Conservation (phyloP, 2,797 vertebrate genomes). For the Notolabrus celidotus region DNA sequence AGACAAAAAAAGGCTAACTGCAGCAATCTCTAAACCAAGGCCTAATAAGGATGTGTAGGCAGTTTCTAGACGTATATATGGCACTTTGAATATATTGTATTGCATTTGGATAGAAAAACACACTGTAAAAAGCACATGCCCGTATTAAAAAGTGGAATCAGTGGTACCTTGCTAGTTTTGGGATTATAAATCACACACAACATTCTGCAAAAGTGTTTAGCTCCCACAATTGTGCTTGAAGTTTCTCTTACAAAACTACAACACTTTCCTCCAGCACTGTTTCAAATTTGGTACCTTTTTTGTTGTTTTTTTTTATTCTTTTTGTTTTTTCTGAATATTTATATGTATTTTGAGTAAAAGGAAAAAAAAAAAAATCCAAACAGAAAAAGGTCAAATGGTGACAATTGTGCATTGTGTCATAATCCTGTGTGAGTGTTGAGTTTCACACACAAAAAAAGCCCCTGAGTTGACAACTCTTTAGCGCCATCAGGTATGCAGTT, state of each 20-base stretch:
- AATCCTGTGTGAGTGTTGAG: conserved; percentile 60
- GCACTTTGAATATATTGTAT: conserved; percentile 86
- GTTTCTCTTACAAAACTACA: conserved; percentile 75
- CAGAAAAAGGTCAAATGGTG: conserved; percentile 68
- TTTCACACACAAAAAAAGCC: conserved; percentile 72
- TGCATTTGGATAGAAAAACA: conserved; percentile 85
- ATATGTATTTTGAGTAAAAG: conserved; percentile 56
- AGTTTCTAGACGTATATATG: conserved; percentile 87
- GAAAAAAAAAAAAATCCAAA: conserved; percentile 45
- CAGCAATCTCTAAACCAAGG: conserved; percentile 84
- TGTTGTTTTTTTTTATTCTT: conserved; percentile 12
- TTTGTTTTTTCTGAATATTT: conserved; percentile 62
- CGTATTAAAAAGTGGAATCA: conserved; percentile 81
- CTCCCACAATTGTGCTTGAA: conserved; percentile 79
- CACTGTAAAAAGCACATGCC: conserved; percentile 84
- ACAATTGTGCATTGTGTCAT: conserved; percentile 78
- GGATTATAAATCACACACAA: conserved; percentile 66
- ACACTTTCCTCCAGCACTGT: conserved; percentile 59
- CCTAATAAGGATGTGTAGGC: conserved; percentile 84
- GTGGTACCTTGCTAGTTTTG: conserved; percentile 77
- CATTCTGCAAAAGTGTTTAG: conserved; percentile 75
- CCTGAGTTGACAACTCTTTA: conserved; percentile 84
- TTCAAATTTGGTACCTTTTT: conserved; percentile 74
- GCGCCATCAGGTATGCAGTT: conserved; percentile 77
- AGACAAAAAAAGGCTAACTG: conserved; percentile 79